These are phyloP conservation scores for Drosophila jambulina DNA, from an alignment of 1,140 invertebrate genomes.

Conservation along the genomic window DNA sequence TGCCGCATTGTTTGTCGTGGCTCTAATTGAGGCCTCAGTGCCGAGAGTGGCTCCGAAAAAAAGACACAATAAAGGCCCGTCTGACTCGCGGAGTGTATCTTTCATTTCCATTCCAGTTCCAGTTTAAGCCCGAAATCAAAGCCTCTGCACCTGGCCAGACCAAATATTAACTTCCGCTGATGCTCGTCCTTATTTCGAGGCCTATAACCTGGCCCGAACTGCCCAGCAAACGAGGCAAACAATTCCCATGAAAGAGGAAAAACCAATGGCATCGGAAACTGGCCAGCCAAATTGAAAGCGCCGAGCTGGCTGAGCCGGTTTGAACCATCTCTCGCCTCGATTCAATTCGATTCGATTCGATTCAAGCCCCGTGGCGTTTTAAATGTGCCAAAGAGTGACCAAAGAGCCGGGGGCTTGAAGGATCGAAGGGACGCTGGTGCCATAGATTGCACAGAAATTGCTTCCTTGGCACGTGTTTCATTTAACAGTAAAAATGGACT, in stretches of 20 bases:
- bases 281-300: conserved; percentile 67
- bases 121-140: conserved; percentile 32
- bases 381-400: conserved; percentile 67
- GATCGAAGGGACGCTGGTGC: conserved; percentile 45
- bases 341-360: conserved; percentile 28
- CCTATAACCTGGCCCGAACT: conserved; percentile 22
- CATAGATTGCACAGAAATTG: conserved; percentile 79
- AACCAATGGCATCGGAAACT: conserved; percentile 58
- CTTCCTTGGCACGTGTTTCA: conserved; percentile 82
- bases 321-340: conserved; percentile 30
- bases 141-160: conserved; percentile 32
- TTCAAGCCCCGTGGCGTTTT: conserved; percentile 56
- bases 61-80: conserved; percentile 23
- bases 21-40: conserved; percentile 45
- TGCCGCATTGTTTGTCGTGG: conserved; percentile 12
- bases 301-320: conserved; percentile 18
- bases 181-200: conserved; percentile 10
- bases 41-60: conserved; percentile 14
- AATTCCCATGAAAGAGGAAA: conserved; percentile 22
- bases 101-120: conserved; percentile 42
- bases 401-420: conserved; percentile 50
- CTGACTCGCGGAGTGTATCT: conserved; percentile 27
- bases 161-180: conserved; percentile 62
- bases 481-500: conserved; percentile 74
- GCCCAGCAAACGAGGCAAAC: conserved; percentile 21